A percentile compares a stretch with the other conserved stretches of the same genome.
These are phyloP conservation scores for Nansenia antarctica DNA, from an alignment of 2,113 vertebrate species.

Conservation along the genomic window DNA sequence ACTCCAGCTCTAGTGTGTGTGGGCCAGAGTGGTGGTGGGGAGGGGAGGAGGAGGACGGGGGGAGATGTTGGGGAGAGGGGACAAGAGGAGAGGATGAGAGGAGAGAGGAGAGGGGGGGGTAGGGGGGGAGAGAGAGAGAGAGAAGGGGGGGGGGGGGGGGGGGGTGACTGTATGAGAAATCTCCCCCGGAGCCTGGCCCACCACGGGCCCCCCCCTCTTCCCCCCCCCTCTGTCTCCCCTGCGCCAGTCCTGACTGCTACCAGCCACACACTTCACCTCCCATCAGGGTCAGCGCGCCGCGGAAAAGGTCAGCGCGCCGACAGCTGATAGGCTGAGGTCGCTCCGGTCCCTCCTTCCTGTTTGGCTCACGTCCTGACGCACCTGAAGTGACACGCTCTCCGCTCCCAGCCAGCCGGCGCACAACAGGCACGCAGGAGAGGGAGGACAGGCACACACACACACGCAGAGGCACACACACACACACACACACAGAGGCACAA, in stretches of 20 bases:
- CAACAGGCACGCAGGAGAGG: slow-evolving; percentile 31
- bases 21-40: slow-evolving; percentile 33
- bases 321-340: slow-evolving; percentile 65
- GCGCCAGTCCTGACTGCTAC: slow-evolving; percentile 73
- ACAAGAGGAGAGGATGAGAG: slow-evolving; percentile 16
- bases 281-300: slow-evolving; percentile 69
- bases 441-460: background rate
- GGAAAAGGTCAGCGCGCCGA: slow-evolving; percentile 71
- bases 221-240: slow-evolving; percentile 16
- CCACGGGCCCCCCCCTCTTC: slow-evolving; percentile 42
- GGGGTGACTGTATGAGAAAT: slow-evolving; percentile 67
- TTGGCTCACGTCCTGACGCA: slow-evolving; percentile 65
- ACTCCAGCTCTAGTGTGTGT: slow-evolving; percentile 43
- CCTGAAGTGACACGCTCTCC: slow-evolving; percentile 70
- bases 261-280: slow-evolving; percentile 74
- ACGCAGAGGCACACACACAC: no score
- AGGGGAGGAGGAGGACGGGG: slow-evolving; percentile 40
- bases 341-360: slow-evolving; percentile 26
- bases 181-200: slow-evolving; percentile 56
- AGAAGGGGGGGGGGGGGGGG: slow-evolving; percentile 26
- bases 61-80: slow-evolving; percentile 23
- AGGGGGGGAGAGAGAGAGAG: slow-evolving; percentile 25
- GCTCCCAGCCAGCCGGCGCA: slow-evolving; percentile 51
- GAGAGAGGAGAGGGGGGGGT: slow-evolving; percentile 39
- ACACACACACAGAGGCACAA: no score